Conservation (phyloP, 2,888 invertebrate species). For the Boloria selene region DNA sequence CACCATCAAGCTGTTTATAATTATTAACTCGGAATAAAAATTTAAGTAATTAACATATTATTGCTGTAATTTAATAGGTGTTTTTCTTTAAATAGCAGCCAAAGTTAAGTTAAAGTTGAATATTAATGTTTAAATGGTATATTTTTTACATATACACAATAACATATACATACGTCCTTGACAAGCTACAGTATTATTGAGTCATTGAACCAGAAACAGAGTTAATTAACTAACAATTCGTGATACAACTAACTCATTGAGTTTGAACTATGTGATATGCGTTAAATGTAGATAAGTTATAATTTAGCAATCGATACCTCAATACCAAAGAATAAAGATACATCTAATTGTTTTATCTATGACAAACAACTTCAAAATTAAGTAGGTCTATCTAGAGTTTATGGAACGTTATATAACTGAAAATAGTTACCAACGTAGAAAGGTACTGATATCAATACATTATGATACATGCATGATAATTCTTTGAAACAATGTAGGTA, state of each 20-base stretch:
- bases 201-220: conserved; percentile 21
- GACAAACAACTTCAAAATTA: too few species aligned
- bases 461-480: too few species aligned
- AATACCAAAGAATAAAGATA: background rate
- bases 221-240: conserved; percentile 21
- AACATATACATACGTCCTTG: background rate
- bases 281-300: conserved; percentile 6
- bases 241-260: conserved; percentile 17
- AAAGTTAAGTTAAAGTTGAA: too few species aligned
- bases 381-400: too few species aligned
- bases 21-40: too few species aligned
- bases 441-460: too few species aligned
- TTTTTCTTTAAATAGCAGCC: too few species aligned
- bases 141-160: background rate
- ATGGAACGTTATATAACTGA: too few species aligned
- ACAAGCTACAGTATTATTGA: conserved; percentile 1
- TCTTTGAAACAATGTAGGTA: too few species aligned
- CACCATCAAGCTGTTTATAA: background rate
- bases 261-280: conserved; percentile 14
- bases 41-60: too few species aligned
- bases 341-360: too few species aligned
- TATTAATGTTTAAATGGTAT: background rate
- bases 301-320: background rate
- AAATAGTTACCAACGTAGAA: too few species aligned
- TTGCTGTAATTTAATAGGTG: background rate